These are phyloP conservation scores for Hycleus phaleratus DNA, from an alignment of 1,140 invertebrate species.

Conservation along the genomic window DNA sequence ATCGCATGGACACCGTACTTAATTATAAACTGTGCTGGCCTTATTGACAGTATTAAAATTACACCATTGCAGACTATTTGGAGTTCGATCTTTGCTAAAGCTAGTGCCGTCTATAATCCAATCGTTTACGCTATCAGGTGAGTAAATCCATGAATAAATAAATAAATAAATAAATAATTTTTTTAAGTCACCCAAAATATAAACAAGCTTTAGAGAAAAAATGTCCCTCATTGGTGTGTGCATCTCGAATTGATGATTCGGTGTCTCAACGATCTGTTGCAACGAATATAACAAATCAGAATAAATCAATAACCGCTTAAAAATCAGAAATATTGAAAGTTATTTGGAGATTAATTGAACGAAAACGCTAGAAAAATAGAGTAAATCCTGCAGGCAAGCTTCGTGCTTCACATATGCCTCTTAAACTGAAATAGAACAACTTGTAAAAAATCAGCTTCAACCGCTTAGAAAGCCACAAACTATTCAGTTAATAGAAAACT, in stretches of 20 bases:
- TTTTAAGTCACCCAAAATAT: slow-evolving; percentile 66
- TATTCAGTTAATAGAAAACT: slow-evolving; percentile 48
- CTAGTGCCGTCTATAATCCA: slow-evolving; percentile 72
- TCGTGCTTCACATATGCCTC: slow-evolving; percentile 52
- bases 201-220: slow-evolving; percentile 60
- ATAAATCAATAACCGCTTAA: not conserved
- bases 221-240: slow-evolving; percentile 60
- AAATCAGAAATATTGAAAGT: too few species aligned
- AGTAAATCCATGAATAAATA: not conserved
- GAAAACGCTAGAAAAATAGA: too few species aligned
- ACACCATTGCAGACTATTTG: slow-evolving; percentile 67
- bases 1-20: slow-evolving; percentile 78
- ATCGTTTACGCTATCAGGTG: slow-evolving; percentile 76
- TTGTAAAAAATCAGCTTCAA: slow-evolving; percentile 78
- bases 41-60: slow-evolving; percentile 59
- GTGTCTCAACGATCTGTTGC: slow-evolving; percentile 48
- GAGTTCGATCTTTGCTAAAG: slow-evolving; percentile 71
- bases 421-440: slow-evolving; percentile 84
- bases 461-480: slow-evolving; percentile 70
- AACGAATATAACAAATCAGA: slow-evolving; percentile 39
- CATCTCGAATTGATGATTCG: slow-evolving; percentile 43
- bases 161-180: not conserved
- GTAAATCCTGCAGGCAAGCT: slow-evolving; percentile 28
- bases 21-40: slow-evolving; percentile 67
- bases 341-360: too few species aligned